Evolutionary conservation across 2,888 invertebrate genomes (phyloP).

Genomic region (Orthosia incerta): DNA sequence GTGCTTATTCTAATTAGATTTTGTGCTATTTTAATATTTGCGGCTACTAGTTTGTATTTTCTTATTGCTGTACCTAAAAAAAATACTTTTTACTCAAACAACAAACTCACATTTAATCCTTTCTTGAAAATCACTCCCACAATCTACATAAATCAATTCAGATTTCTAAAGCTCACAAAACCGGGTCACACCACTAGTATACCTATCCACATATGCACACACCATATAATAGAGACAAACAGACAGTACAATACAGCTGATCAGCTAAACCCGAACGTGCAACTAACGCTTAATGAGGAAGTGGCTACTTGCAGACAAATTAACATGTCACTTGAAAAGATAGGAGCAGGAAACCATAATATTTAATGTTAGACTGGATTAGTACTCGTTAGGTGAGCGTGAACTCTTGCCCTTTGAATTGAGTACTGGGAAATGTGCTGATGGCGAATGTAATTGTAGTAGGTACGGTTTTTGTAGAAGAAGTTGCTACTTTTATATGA

Average conservation of each 20-base stretch:
- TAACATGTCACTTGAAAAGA: slow-evolving; percentile 88
- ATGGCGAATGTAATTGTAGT: slow-evolving; percentile 54
- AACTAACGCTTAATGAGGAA: slow-evolving; percentile 89
- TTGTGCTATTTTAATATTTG: neutral
- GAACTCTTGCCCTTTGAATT: slow-evolving; percentile 69
- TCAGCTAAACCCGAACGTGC: slow-evolving; percentile 84
- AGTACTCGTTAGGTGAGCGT: slow-evolving; percentile 80
- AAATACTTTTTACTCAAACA: neutral
- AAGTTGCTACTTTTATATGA: neutral
- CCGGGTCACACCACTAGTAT: slow-evolving; percentile 58
- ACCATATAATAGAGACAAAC: slow-evolving; percentile 80
- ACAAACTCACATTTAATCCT: neutral
- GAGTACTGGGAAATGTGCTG: slow-evolving; percentile 59
- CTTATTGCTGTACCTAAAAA: neutral
- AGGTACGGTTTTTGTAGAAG: slow-evolving; percentile 5
- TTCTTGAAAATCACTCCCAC: neutral
- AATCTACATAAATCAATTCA: neutral
- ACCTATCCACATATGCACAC: slow-evolving; percentile 72
- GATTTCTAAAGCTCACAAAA: slow-evolving; percentile 30
- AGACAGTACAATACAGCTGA: slow-evolving; percentile 81
- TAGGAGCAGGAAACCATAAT: slow-evolving; percentile 86
- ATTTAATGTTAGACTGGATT: slow-evolving; percentile 88
- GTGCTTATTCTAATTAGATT: neutral
- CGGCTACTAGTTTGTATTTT: neutral
- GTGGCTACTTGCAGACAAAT: slow-evolving; percentile 87